Percentiles rank a stretch among this genome's conserved stretches.
phyloP scores from a whole-genome alignment of 2,113 vertebrate genomes.

The Bos indicus region DNA sequence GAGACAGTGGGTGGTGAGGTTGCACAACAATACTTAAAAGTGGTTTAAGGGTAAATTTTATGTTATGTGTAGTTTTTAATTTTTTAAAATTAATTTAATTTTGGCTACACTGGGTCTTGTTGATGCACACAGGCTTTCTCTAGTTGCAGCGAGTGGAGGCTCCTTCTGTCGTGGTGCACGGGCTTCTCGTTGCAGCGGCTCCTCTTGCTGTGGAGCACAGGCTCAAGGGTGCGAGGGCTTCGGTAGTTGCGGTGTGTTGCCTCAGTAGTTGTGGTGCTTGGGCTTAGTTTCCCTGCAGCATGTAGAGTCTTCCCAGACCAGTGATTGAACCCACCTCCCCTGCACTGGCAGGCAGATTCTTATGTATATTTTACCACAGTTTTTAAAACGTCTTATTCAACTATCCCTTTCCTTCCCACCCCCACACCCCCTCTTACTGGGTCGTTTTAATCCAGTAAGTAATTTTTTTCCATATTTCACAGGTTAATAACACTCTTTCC shows the following conservation, averaged over 20 bases:
- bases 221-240: not conserved
- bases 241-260: accelerated
- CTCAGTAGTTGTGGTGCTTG: not conserved
- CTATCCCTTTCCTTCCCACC: not conserved
- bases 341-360: not conserved
- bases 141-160: not conserved
- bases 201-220: not conserved
- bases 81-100: not conserved
- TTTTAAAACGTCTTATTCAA: not conserved
- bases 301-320: not conserved
- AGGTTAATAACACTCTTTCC: not conserved
- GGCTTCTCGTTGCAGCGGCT: not conserved
- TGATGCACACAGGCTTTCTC: not conserved
- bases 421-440: not conserved
- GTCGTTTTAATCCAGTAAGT: not conserved
- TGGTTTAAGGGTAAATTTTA: not conserved
- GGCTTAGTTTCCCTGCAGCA: not conserved
- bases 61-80: not conserved
- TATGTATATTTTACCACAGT: not conserved
- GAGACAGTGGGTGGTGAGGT: not conserved
- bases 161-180: not conserved
- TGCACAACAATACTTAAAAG: not conserved
- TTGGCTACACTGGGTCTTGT: not conserved
- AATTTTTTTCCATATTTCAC: not conserved
- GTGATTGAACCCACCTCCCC: not conserved